phyloP scores from a whole-genome alignment of 2,797 vertebrate genomes.

The Thripadectes ignobilis region DNA sequence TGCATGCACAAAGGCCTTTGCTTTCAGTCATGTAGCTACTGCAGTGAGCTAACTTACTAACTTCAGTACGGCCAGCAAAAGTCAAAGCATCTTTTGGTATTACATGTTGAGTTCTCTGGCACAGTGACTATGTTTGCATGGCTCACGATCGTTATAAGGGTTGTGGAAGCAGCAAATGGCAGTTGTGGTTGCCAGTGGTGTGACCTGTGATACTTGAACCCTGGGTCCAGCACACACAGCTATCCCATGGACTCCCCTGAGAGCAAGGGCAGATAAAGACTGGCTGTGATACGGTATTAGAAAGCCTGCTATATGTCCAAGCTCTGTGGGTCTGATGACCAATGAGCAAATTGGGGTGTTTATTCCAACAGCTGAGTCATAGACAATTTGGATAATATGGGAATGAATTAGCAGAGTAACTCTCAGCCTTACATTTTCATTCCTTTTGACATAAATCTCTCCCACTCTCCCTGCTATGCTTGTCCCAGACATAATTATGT shows the following conservation, averaged over 20 bases:
- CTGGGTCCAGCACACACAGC: neutral
- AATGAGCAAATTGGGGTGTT: neutral
- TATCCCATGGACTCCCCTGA: neutral
- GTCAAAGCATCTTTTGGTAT: neutral
- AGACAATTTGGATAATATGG: constrained; percentile 35
- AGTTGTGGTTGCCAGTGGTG: neutral
- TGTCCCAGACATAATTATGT: constrained; percentile 66
- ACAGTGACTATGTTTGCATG: neutral
- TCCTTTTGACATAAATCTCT: neutral
- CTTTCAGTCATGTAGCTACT: neutral
- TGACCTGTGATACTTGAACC: constrained; percentile 8
- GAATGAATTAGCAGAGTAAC: constrained; percentile 31
- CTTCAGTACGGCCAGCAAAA: neutral
- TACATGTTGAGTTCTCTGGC: neutral
- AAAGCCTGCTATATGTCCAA: neutral
- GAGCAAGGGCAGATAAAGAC: neutral
- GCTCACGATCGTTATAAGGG: neutral
- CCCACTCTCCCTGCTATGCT: neutral
- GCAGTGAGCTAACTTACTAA: neutral
- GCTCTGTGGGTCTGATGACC: neutral
- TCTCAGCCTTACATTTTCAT: neutral
- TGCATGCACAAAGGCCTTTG: neutral
- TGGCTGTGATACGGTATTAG: constrained; percentile 6
- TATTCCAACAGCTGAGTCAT: constrained; percentile 17
- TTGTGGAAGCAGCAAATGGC: neutral